Evolutionary conservation across 1,140 invertebrate species (phyloP).

Genomic region (Danaus plexippus): DNA sequence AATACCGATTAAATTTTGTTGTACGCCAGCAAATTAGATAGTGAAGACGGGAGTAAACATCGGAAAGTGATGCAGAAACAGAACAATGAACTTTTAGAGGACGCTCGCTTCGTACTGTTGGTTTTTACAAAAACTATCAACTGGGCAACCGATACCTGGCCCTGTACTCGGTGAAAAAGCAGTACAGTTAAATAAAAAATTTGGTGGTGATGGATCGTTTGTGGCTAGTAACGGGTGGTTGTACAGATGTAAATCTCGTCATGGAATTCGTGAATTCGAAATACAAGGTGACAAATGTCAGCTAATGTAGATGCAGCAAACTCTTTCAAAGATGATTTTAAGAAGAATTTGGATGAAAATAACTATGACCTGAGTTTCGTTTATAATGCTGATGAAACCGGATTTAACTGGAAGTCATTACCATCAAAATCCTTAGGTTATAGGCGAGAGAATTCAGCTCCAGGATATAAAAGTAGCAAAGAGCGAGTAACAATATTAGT

Average conservation of each 20-base stretch:
- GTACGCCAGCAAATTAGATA: constrained; percentile 29
- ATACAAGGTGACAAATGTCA: constrained; percentile 31
- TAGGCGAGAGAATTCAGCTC: constrained; percentile 19
- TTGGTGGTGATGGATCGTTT: constrained; percentile 30
- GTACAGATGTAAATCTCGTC: constrained; percentile 37
- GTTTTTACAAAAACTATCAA: constrained; percentile 34
- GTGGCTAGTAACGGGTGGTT: constrained; percentile 41
- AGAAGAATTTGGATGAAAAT: constrained; percentile 24
- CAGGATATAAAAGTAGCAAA: constrained; percentile 26
- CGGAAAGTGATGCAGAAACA: constrained; percentile 29
- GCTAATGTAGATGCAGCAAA: constrained; percentile 21
- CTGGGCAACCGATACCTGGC: constrained; percentile 30
- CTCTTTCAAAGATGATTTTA: constrained; percentile 20
- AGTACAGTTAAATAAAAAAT: constrained; percentile 33
- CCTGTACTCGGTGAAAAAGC: constrained; percentile 40
- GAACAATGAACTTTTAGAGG: constrained; percentile 32
- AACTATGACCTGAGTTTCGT: constrained; percentile 25
- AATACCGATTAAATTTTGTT: constrained; percentile 29
- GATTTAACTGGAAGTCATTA: constrained; percentile 24
- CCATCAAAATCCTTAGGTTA: constrained; percentile 24
- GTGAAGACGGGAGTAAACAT: constrained; percentile 21
- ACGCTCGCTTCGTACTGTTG: constrained; percentile 26
- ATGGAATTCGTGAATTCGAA: constrained; percentile 34
- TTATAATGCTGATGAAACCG: constrained; percentile 27
- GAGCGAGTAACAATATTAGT: constrained; percentile 27